These are phyloP conservation scores for Heliothis peltigera DNA, from an alignment of 2,888 invertebrate species.

Conservation along the genomic window DNA sequence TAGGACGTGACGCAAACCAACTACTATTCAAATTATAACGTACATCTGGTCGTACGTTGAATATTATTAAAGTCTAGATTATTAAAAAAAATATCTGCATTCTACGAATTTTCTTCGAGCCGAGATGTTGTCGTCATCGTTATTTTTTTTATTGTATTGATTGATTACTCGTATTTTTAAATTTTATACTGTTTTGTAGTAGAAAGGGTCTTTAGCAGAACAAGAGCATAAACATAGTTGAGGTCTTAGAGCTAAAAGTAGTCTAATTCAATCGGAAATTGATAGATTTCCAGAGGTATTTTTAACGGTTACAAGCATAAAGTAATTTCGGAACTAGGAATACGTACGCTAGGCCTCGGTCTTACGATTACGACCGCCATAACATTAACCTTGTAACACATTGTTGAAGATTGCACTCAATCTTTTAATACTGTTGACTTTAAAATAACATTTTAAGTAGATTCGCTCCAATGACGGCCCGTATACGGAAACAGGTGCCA, in stretches of 20 bases:
- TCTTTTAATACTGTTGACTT: slow-evolving; percentile 25
- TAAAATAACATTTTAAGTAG: slow-evolving; percentile 23
- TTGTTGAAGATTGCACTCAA: slow-evolving; percentile 31
- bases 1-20: slow-evolving; percentile 52
- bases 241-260: not conserved
- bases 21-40: slow-evolving; percentile 31
- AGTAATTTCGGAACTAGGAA: slow-evolving; percentile 36
- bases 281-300: too few relatives aligned
- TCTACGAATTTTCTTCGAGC: slow-evolving; percentile 2
- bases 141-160: not conserved
- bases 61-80: slow-evolving; percentile 5
- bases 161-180: too few relatives aligned
- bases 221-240: not conserved
- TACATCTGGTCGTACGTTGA: slow-evolving; percentile 15
- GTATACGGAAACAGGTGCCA: slow-evolving; percentile 36
- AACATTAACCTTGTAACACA: slow-evolving; percentile 41
- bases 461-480: slow-evolving; percentile 18
- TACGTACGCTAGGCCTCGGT: slow-evolving; percentile 42
- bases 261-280: slow-evolving; percentile 18
- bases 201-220: not conserved
- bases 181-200: too few relatives aligned
- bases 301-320: slow-evolving; percentile 18
- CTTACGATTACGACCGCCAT: slow-evolving; percentile 44
- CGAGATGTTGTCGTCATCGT: not conserved
- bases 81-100: not conserved